phyloP scores from a whole-genome alignment of 2,888 invertebrate genomes.

The Sphaerophoria rueppellii region DNA sequence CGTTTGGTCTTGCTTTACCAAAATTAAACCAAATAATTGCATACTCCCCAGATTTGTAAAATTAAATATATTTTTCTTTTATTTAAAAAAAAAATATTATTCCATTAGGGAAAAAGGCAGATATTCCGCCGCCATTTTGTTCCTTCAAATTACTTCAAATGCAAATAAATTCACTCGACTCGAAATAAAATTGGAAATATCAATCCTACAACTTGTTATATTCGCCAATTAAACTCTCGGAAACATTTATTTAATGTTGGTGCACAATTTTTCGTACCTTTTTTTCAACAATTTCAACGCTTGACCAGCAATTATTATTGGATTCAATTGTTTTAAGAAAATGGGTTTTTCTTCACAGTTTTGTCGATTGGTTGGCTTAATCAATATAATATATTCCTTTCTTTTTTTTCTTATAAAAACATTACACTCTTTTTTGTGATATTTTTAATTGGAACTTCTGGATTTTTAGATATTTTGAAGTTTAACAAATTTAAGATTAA shows the following conservation, averaged over 20 bases:
- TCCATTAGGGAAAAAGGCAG: too few relatives aligned
- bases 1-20: too few relatives aligned
- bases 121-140: constrained; percentile 65
- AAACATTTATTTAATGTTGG: neutral
- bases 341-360: constrained; percentile 35
- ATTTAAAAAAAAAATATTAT: too few relatives aligned
- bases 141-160: constrained; percentile 19
- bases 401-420: constrained; percentile 20
- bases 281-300: constrained; percentile 14
- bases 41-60: too few relatives aligned
- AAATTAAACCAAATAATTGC: too few relatives aligned
- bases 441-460: neutral
- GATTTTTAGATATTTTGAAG: neutral
- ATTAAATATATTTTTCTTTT: too few relatives aligned
- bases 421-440: neutral
- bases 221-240: neutral
- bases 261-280: constrained; percentile 34
- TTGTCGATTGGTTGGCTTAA: constrained; percentile 12
- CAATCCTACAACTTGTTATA: neutral
- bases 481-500: neutral
- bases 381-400: neutral
- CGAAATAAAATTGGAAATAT: neutral
- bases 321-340: constrained; percentile 13
- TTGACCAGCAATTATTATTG: constrained; percentile 24
- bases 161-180: constrained; percentile 18